phyloP scores from a whole-genome alignment of 2,888 invertebrate species.

The Heliconius sara region DNA sequence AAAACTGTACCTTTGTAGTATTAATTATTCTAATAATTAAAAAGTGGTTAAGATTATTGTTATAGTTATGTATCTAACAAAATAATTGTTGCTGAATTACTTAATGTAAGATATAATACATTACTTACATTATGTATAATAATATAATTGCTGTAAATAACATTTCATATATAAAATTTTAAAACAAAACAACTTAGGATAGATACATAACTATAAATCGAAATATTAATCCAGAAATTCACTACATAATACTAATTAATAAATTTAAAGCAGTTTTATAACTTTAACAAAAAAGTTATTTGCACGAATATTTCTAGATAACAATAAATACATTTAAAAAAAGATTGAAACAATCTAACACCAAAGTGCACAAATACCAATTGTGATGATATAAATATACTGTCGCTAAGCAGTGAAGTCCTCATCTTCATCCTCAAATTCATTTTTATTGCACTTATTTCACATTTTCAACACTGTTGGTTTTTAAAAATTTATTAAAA shows the following conservation, averaged over 20 bases:
- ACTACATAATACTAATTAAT: slow-evolving; percentile 28
- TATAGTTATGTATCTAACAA: slow-evolving; percentile 29
- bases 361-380: slow-evolving; percentile 59
- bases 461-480: background rate
- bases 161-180: slow-evolving; percentile 1
- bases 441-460: slow-evolving; percentile 13
- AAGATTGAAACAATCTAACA: slow-evolving; percentile 57
- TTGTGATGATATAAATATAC: slow-evolving; percentile 58
- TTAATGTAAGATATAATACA: background rate
- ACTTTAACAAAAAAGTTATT: slow-evolving; percentile 31
- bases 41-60: slow-evolving; percentile 24
- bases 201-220: slow-evolving; percentile 29
- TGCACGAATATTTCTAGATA: slow-evolving; percentile 39
- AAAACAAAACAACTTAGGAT: slow-evolving; percentile 12
- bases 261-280: slow-evolving; percentile 33
- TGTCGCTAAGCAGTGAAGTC: slow-evolving; percentile 11
- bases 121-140: slow-evolving; percentile 9
- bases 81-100: background rate
- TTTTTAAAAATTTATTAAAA: background rate
- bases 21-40: slow-evolving; percentile 28
- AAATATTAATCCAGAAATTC: slow-evolving; percentile 22
- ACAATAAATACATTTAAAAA: slow-evolving; percentile 47
- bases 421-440: background rate
- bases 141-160: background rate
- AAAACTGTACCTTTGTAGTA: slow-evolving; percentile 40